Evolutionary conservation across 1,140 invertebrate species (phyloP).

Genomic region (Trichonephila inaurata): DNA sequence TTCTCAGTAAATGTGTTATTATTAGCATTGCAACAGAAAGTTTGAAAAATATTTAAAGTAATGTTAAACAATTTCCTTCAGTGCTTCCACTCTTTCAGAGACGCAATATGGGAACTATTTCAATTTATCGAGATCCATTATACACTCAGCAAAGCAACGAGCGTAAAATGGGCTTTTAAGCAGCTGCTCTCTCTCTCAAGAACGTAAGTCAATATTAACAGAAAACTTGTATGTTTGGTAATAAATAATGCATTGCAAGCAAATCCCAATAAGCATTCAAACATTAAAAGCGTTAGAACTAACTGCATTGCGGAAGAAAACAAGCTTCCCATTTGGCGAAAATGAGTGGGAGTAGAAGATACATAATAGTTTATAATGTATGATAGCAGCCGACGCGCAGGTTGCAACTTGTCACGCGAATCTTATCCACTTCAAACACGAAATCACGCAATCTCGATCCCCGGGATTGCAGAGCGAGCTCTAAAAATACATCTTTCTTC

Average conservation of each 20-base stretch:
- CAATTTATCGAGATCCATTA: too few relatives aligned
- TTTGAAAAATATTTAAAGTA: too few relatives aligned
- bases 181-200: neutral
- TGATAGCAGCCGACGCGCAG: neutral
- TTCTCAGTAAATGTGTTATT: too few relatives aligned
- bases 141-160: too few relatives aligned
- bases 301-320: neutral
- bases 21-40: too few relatives aligned
- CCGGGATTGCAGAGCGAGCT: neutral
- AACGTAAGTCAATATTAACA: neutral
- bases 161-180: neutral
- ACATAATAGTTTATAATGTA: neutral
- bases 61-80: too few relatives aligned
- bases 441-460: constrained; percentile 25
- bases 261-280: neutral
- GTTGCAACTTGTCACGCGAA: constrained; percentile 1
- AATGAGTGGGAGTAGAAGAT: neutral
- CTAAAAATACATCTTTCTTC: constrained; percentile 6
- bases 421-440: neutral
- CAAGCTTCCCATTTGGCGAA: neutral
- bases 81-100: too few relatives aligned
- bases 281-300: neutral
- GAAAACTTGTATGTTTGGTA: neutral
- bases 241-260: neutral
- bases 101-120: too few relatives aligned